Base-by-base conservation (phyloP, 2,888 invertebrate genomes). In the Clusia tigrina region DNA sequence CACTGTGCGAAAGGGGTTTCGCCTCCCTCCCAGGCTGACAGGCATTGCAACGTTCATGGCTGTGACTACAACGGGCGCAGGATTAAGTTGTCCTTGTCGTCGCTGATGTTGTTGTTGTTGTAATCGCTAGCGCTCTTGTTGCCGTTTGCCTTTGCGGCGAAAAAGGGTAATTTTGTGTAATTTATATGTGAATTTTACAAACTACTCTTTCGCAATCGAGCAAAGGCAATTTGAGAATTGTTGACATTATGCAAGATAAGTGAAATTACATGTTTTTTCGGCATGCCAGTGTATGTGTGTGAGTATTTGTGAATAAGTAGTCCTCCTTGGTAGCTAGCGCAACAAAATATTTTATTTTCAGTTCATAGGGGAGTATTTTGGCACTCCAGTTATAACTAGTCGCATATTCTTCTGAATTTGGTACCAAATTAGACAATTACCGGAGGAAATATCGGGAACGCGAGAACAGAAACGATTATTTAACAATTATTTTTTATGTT, bases 241-340 rank as follows among this genome's bases (percentile, higher is more conserved):
- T 66, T 71, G 75, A 74, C 74, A 76, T 75, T 74, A 72, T 72
- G 76, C 71, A 68, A 74, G 75, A 76, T 74, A 77, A 77, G 76
- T 74, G 70, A 69, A 76, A 76, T 74, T 74, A 74, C 74, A 71
- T 75, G 76, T 77, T 71, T 69, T 71, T 65, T 65, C 67, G 56
- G 51, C 23, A 60, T 48, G 26, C 55, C 48, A 58, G 64, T 32
- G 32, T 32, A 32, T 9, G 6, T 32, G 12, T 32, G 32, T 32
- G 32, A 32, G 32, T 5, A n/a, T n/a, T n/a, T 15, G 3, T 10
- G n/a, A 6, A 18, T n/a, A 18, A 48, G 1, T 20, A 48, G 48
- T 20, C 48, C 48, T n/a, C 48, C 48, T 10, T 20, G 48, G 23
- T 23, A 24, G 6, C 51, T 20, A 48, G 22, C 6, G 2, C 17